phyloP scores from a whole-genome alignment of 2,113 vertebrate species.

The Aldabrachelys gigantea region DNA sequence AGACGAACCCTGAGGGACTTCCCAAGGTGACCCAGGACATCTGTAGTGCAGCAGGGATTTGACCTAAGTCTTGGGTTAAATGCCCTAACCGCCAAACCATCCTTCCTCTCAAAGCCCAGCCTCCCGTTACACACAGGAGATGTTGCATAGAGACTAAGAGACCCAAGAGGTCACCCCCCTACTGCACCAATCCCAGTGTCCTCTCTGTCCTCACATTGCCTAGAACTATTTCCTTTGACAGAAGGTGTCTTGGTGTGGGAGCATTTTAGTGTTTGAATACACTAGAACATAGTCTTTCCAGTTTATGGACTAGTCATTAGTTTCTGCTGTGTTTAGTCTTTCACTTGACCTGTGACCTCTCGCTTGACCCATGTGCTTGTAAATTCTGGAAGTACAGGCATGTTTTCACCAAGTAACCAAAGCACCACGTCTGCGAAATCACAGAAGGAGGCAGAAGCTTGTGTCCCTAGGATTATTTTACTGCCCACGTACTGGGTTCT shows the following conservation, averaged over 20 bases:
- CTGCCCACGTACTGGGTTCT: not conserved
- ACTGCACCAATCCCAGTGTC: not conserved
- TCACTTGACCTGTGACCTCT: not conserved
- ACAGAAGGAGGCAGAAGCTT: accelerated
- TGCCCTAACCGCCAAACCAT: not conserved
- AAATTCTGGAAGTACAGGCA: not conserved
- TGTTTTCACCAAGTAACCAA: not conserved
- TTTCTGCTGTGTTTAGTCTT: not conserved
- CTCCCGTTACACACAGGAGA: too few relatives aligned
- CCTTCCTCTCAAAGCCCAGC: not conserved
- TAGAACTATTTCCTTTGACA: accelerated
- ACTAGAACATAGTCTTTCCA: not conserved
- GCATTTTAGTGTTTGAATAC: not conserved
- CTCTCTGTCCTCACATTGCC: accelerated
- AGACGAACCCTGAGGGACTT: not conserved
- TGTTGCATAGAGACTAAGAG: not conserved
- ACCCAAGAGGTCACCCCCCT: too few relatives aligned
- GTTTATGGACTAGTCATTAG: not conserved
- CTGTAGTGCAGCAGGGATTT: not conserved
- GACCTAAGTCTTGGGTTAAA: not conserved
- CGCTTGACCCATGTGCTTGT: not conserved
- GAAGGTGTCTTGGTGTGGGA: not conserved
- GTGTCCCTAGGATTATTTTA: not conserved
- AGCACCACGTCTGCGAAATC: accelerated
- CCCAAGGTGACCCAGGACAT: not conserved